A percentile compares a stretch with the other conserved stretches of the same genome.
Conservation (phyloP, 1,140 invertebrate genomes). For the Druon quercuslanigerum region DNA sequence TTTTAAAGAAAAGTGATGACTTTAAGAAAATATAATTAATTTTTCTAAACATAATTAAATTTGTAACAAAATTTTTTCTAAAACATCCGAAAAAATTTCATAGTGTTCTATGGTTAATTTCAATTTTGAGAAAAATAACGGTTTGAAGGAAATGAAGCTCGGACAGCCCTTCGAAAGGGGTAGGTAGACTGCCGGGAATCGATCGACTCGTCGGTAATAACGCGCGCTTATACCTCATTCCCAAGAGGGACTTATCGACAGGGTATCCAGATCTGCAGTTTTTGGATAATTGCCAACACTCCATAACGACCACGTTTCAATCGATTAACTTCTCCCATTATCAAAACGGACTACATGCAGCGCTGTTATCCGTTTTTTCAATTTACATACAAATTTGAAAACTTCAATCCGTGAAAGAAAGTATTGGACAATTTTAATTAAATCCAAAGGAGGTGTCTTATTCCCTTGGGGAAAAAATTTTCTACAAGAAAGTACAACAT, state of each 20-base stretch:
- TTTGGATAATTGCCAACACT: conserved; percentile 8
- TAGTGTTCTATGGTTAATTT: no score
- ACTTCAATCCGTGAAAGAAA: no score
- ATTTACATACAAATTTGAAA: background rate
- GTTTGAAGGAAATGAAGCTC: background rate
- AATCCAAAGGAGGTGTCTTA: no score
- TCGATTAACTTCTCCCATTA: conserved; percentile 7
- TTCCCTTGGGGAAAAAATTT: no score
- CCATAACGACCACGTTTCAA: conserved; percentile 15
- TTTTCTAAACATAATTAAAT: no score
- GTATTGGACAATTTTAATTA: no score
- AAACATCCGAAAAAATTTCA: no score
- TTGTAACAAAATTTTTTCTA: no score
- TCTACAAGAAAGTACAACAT: no score
- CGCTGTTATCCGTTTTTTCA: background rate
- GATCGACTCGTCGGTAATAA: conserved; percentile 70
- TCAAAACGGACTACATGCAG: background rate
- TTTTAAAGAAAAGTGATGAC: no score
- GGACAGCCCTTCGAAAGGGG: background rate
- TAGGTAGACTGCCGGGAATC: conserved; percentile 51
- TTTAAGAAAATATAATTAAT: no score
- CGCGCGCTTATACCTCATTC: conserved; percentile 53
- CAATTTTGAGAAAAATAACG: no score
- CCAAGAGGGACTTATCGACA: conserved; percentile 63
- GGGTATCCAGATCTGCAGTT: conserved; percentile 41